phyloP scores from a whole-genome alignment of 2,888 invertebrate species.

The Yponomeuta cagnagella region DNA sequence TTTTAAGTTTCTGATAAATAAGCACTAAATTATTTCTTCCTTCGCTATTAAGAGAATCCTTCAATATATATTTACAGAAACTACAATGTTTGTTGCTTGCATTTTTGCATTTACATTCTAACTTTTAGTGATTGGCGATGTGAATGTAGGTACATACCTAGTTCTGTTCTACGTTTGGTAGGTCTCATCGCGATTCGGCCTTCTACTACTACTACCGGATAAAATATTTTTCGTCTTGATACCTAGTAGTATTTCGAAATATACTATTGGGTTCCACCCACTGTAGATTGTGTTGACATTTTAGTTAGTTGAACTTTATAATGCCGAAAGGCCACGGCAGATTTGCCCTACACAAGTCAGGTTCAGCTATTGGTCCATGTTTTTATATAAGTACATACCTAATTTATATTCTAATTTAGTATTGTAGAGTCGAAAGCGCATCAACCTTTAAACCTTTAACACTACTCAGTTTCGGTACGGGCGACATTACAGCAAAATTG shows the following conservation, averaged over 20 bases:
- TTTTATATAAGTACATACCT: too few species aligned
- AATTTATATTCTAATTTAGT: too few species aligned
- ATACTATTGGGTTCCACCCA: neutral
- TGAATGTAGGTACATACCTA: too few species aligned
- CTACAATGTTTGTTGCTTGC: neutral
- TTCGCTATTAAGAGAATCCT: neutral
- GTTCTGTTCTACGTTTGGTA: too few species aligned
- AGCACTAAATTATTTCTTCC: neutral
- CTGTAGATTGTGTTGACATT: slow-evolving; percentile 26
- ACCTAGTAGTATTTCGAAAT: neutral
- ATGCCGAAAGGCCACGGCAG: slow-evolving; percentile 22
- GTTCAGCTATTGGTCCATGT: neutral
- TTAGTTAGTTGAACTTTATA: slow-evolving; percentile 30
- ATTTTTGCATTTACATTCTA: neutral
- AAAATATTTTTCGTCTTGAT: neutral
- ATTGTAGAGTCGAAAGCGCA: too few species aligned
- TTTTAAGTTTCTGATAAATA: slow-evolving; percentile 6
- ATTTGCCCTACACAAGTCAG: neutral
- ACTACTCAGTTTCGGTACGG: too few species aligned
- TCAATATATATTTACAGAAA: neutral
- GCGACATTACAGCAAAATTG: too few species aligned
- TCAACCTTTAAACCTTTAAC: too few species aligned
- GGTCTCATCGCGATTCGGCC: too few species aligned
- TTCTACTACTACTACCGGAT: neutral
- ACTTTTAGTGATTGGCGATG: too few species aligned